Evolutionary conservation across 2,113 vertebrate species (phyloP).

Genomic region (Bufo bufo): DNA sequence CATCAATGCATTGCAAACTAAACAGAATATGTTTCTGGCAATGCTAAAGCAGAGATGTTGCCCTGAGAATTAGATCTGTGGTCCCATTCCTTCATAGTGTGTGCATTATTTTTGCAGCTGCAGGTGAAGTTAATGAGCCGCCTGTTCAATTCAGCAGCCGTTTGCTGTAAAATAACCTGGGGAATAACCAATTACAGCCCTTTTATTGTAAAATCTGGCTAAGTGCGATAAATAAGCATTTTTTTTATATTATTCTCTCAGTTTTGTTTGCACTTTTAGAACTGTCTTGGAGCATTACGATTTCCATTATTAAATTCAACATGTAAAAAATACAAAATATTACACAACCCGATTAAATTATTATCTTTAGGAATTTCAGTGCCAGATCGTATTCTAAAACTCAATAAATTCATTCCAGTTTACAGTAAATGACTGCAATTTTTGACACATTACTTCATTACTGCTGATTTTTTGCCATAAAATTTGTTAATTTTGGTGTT

Average conservation of each 20-base stretch:
- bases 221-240: constrained; percentile 44
- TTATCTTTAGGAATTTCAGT: not conserved
- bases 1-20: constrained; percentile 44
- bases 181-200: constrained; percentile 55
- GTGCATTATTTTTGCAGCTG: constrained; percentile 52
- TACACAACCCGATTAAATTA: no score
- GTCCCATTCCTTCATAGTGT: constrained; percentile 13
- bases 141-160: constrained; percentile 36
- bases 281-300: constrained; percentile 1
- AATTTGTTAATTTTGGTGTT: no score
- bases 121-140: constrained; percentile 54
- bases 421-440: not conserved
- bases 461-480: no score
- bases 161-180: constrained; percentile 53
- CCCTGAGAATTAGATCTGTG: constrained; percentile 37
- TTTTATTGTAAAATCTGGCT: constrained; percentile 52
- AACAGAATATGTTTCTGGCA: constrained; percentile 32
- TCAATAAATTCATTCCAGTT: not conserved
- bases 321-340: not conserved
- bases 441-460: not conserved
- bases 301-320: constrained; percentile 9
- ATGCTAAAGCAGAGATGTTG: constrained; percentile 47
- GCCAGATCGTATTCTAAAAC: not conserved
- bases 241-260: constrained; percentile 41
- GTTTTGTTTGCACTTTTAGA: constrained; percentile 20